phyloP scores from a whole-genome alignment of 2,888 invertebrate species.

The Tryphoninae sp. region DNA sequence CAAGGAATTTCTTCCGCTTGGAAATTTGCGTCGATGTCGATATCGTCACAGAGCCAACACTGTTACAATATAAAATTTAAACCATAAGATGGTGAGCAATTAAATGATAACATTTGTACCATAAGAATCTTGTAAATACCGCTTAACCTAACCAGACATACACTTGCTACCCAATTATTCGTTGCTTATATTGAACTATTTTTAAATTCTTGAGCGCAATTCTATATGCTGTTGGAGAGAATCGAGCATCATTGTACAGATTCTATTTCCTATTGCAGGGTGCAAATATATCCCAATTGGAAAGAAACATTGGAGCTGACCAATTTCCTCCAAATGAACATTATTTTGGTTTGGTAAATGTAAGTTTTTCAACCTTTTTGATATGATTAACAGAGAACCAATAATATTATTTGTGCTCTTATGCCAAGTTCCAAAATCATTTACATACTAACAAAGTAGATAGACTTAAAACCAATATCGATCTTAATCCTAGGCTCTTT shows the following conservation, averaged over 20 bases:
- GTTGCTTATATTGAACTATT: background rate
- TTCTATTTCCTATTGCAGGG: constrained; percentile 86
- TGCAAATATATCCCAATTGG: constrained; percentile 99
- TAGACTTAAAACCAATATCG: background rate
- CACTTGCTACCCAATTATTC: background rate
- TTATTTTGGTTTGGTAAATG: constrained; percentile 99
- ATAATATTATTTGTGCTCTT: too few species aligned
- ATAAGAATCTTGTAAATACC: constrained; percentile 2
- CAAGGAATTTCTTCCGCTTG: constrained; percentile 49
- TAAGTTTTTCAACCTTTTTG: constrained; percentile 81
- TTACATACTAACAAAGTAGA: background rate
- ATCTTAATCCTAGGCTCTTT: constrained; percentile 43
- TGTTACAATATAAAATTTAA: constrained; percentile 67
- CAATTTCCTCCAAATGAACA: constrained; percentile 99
- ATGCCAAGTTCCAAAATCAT: background rate
- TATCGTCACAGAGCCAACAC: constrained; percentile 71
- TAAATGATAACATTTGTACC: background rate
- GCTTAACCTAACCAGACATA: constrained; percentile 36
- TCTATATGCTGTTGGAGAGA: background rate
- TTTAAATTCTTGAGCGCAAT: background rate
- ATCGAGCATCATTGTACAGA: background rate
- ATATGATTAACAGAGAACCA: background rate
- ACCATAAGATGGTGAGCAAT: constrained; percentile 76
- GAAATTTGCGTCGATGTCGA: constrained; percentile 71
- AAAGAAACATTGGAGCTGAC: constrained; percentile 99